phyloP scores from a whole-genome alignment of 2,113 vertebrate genomes.

The Cyprinodon brontotheroides region DNA sequence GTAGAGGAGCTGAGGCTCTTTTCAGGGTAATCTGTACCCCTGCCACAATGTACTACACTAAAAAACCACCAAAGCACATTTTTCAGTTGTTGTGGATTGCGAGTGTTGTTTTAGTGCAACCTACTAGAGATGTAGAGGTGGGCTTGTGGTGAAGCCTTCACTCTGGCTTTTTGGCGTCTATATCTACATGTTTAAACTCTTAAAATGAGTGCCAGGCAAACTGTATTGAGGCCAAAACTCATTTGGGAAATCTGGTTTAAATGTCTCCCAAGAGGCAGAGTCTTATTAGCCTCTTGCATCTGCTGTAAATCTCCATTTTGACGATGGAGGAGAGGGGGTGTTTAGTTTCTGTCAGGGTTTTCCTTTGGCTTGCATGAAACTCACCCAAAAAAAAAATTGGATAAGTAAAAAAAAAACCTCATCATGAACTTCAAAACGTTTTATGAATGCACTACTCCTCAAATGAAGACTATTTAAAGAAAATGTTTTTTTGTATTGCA shows the following conservation, averaged over 20 bases:
- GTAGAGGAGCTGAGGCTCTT: conserved; percentile 48
- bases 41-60: conserved; percentile 15
- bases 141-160: conserved; percentile 17
- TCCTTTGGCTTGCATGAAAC: neutral
- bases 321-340: conserved; percentile 11
- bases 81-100: conserved; percentile 7
- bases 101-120: conserved; percentile 7
- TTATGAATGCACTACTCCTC: neutral
- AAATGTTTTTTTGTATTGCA: neutral
- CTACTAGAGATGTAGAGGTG: conserved; percentile 3
- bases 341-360: conserved; percentile 15
- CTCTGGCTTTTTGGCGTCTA: neutral
- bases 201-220: neutral
- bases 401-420: neutral
- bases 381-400: neutral
- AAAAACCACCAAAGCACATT: conserved; percentile 16
- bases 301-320: conserved; percentile 22
- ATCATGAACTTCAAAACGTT: neutral
- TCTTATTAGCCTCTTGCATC: conserved; percentile 14
- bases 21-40: conserved; percentile 31
- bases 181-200: conserved; percentile 16
- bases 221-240: neutral
- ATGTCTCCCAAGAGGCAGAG: neutral
- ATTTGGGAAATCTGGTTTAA: neutral
- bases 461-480: neutral